These are phyloP conservation scores for Butorides virescens DNA, from an alignment of 2,113 vertebrate genomes.

Conservation along the genomic window DNA sequence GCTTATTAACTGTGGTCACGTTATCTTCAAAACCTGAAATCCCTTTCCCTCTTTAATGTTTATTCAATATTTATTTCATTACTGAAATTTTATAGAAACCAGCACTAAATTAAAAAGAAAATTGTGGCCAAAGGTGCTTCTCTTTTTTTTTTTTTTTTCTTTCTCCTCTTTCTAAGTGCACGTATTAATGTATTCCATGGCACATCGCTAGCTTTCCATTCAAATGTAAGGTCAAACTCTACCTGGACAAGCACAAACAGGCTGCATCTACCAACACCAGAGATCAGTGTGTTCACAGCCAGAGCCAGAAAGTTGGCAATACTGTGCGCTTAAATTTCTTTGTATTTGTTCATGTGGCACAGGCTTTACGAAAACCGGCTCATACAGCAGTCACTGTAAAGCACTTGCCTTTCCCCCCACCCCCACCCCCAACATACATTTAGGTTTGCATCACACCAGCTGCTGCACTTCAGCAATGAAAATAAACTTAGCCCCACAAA, in stretches of 20 bases:
- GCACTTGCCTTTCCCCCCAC: background rate
- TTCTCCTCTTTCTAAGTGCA: background rate
- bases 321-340: background rate
- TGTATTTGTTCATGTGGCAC: background rate
- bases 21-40: background rate
- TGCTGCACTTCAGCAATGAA: constrained; percentile 38
- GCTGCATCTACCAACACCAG: background rate
- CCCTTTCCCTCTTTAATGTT: background rate
- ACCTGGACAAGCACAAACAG: background rate
- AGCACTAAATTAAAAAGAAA: background rate
- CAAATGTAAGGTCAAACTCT: background rate
- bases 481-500: constrained; percentile 40
- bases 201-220: background rate
- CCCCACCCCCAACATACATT: background rate
- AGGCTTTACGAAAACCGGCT: background rate
- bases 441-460: background rate
- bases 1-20: background rate
- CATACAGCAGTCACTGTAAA: background rate
- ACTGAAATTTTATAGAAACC: background rate
- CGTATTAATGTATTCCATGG: rapidly evolving
- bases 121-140: background rate
- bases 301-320: background rate
- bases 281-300: background rate
- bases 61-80: constrained; percentile 12
- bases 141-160: background rate